A percentile compares a stretch with the other conserved stretches of the same genome.
Conservation (phyloP, 2,888 invertebrate genomes). For the Pristionchus mayeri region DNA sequence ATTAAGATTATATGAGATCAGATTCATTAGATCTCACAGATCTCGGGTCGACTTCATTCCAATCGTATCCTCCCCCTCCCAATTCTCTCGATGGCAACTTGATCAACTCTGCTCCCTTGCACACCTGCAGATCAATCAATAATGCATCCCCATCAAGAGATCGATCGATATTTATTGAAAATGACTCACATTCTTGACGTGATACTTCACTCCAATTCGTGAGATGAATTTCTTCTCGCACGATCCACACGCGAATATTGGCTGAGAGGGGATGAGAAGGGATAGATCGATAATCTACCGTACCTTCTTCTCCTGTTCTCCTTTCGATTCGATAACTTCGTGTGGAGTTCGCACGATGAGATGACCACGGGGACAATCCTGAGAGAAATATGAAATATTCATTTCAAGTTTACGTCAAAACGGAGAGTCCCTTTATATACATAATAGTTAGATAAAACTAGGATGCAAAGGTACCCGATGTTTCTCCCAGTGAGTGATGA, state of each 20-base stretch:
- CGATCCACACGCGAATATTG: conserved; percentile 10
- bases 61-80: background rate
- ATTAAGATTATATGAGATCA: background rate
- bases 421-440: too few relatives aligned
- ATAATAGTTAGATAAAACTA: too few relatives aligned
- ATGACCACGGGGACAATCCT: conserved; percentile 18
- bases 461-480: conserved; percentile 3
- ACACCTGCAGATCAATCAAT: background rate
- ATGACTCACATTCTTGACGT: conserved; percentile 17
- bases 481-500: conserved; percentile 46
- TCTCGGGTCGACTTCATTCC: background rate
- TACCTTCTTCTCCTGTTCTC: conserved; percentile 38
- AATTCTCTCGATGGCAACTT: background rate
- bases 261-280: background rate
- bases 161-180: background rate
- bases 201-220: conserved; percentile 37
- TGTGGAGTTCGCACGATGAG: conserved; percentile 26
- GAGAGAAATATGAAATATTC: too few relatives aligned
- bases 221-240: conserved; percentile 41
- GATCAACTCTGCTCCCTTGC: conserved; percentile 23
- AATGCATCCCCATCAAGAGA: background rate
- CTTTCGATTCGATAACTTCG: background rate
- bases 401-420: too few relatives aligned
- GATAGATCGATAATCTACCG: background rate
- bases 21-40: conserved; percentile 1